Base-by-base conservation (phyloP, 2,888 invertebrate genomes). In the Macrosoma leucophasiata region DNA sequence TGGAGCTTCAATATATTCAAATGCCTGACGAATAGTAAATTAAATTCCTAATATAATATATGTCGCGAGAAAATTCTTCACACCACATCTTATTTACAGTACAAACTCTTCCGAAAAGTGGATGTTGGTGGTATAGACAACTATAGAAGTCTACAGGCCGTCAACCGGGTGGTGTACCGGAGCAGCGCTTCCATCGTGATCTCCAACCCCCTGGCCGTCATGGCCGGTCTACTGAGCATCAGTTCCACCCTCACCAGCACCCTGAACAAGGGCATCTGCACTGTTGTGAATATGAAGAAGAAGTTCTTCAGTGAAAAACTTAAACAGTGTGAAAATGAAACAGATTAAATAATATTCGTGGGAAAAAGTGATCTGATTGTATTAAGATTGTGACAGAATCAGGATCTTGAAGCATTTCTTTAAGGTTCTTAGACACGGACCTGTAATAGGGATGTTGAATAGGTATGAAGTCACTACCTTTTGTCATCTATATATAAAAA, bases 81-180 rank as follows among this genome's bases (percentile, higher is more conserved):
- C n/a, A n/a, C n/a, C n/a, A n/a, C n/a, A n/a, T n/a, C n/a, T n/a
- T 25, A 21, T 21, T 34, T 33, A 10, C 63, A 82, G 82, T 81
- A 72, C 64, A 69, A 69, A 35, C 34, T 57, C 6, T 60, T 82
- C 51, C 70, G 62, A 43, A 59, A 58, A 39, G 71, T 69, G 0
- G 58, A 79, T 41, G 56, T 82, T 0, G 78, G 74, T 1, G 69
- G 69, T 9, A 54, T 67, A 8, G 65, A 65, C 56, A 87, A 86
- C 66, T 84, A 78, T 59, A 64, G 87, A 8, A 73, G 76, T 7
- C 56, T 74, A 1, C 86, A 86, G 29, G 49, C 69, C 0, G 45
- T 57, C 4, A 66, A 73, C 45, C 66, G 84, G 3, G 48, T 73
- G 7, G 64, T 84, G 1, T 82, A 76, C 63, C 68, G 76, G 1